Percentiles rank a stretch among this genome's conserved stretches.
Evolutionary conservation across 2,113 vertebrate genomes (phyloP).

Genomic region (Fulmarus glacialis): DNA sequence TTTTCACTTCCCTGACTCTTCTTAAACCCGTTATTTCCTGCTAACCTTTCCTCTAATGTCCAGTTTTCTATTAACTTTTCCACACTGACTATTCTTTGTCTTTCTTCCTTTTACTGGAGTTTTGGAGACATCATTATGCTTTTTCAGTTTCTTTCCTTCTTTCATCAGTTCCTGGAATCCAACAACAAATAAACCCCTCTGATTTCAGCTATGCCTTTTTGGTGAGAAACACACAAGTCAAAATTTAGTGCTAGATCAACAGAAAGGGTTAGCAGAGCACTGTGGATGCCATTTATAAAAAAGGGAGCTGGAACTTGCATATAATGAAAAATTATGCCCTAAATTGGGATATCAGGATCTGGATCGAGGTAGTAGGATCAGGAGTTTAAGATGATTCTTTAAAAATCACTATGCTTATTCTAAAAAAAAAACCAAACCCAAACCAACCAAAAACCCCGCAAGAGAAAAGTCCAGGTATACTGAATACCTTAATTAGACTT

Average conservation of each 20-base stretch:
- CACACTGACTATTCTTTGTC: neutral
- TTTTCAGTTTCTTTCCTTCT: neutral
- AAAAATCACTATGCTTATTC: neutral
- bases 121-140: neutral
- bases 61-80: conserved; percentile 11
- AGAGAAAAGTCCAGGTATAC: neutral
- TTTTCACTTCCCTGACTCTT: neutral
- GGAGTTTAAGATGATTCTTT: neutral
- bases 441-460: neutral
- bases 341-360: neutral
- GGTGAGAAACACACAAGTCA: neutral
- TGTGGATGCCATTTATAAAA: neutral
- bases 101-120: neutral
- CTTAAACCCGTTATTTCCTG: neutral
- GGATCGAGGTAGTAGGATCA: neutral
- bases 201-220: neutral
- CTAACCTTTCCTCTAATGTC: conserved; percentile 1
- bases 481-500: neutral
- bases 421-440: neutral
- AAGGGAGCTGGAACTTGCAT: neutral
- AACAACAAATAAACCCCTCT: neutral
- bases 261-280: neutral
- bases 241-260: neutral
- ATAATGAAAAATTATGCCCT: neutral
- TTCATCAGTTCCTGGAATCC: neutral